phyloP scores from a whole-genome alignment of 2,113 vertebrate species.

The Donacobius atricapilla region DNA sequence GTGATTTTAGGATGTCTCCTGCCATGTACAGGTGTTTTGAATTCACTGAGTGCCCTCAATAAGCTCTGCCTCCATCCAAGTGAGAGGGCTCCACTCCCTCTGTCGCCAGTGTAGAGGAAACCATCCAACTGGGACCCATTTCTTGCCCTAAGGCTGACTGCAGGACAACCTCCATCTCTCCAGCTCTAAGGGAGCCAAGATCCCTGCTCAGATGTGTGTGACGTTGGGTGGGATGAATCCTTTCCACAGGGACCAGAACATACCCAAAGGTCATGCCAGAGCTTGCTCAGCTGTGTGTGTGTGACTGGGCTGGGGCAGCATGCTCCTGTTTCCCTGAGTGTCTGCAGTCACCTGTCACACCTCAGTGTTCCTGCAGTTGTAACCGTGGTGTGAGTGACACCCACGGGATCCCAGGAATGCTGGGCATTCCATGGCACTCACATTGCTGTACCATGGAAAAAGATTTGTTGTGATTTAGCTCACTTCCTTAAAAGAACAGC shows the following conservation, averaged over 20 bases:
- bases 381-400: rapidly evolving
- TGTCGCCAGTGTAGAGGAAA: neutral
- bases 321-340: neutral
- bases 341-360: neutral
- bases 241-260: neutral
- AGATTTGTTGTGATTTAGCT: neutral
- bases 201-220: neutral
- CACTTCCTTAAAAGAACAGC: neutral
- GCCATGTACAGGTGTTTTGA: neutral
- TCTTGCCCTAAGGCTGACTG: neutral
- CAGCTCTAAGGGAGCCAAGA: neutral
- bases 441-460: neutral
- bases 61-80: neutral
- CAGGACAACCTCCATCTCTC: neutral
- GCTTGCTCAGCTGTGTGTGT: neutral
- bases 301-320: neutral
- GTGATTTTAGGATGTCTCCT: neutral
- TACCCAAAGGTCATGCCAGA: neutral
- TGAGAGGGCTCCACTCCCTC: neutral
- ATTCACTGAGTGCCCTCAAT: neutral
- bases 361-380: neutral
- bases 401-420: neutral
- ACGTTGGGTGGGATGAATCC: neutral
- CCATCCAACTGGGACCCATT: neutral
- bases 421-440: neutral